Base-by-base conservation (phyloP, 2,113 vertebrate species). In the Myrmecobius fasciatus region DNA sequence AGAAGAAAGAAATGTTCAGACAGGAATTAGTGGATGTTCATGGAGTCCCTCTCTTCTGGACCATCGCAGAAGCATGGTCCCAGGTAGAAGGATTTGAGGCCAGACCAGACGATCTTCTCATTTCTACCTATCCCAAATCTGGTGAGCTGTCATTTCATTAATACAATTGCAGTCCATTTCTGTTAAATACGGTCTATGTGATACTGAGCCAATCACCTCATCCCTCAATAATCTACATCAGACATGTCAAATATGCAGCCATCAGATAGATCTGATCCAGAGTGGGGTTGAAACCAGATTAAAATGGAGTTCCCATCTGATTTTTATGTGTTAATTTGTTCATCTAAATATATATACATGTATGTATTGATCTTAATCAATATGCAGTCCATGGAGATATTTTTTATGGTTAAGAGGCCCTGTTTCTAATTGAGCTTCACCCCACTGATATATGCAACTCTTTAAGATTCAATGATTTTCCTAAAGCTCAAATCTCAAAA, bases 121-220 rank as follows among this genome's bases (percentile, higher is more conserved):
- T 98, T 0, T 2, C 97, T 52, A 98, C 98, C 56, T 98, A 98
- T 51, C 98, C 98, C n/a, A 98, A 98, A 97, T 98, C 96, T 0
- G 98, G 98, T 98, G 91, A 96, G 96, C 89, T 10, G 20, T 20
- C 67, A 24, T 17, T 83, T 43, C 20, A 8, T 20, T 83, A 83
- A 43, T 20, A 83, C 67, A 83, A 83, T 22, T 43, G 22, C 67
- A n/a, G 43, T 17, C 17, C n/a, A n/a, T n/a, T n/a, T 43, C 20
- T n/a, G 67, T 43, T n/a, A n/a, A 6, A 67, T 60, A 60, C 4
- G 12, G 60, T 1, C 60, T 6, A 36, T n/a, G 36, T 17, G 14
- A 22, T 7, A 1, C 36, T 20, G 20, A n/a, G 36, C 17, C 36
- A 75, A 75, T 75, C 12, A 75, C 36, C n/a, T n/a, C 60, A 75